Evolutionary conservation across 2,797 vertebrate species (phyloP), one percentile per base, ranked within the genome.

Genomic region (Ateles fusciceps): DNA sequence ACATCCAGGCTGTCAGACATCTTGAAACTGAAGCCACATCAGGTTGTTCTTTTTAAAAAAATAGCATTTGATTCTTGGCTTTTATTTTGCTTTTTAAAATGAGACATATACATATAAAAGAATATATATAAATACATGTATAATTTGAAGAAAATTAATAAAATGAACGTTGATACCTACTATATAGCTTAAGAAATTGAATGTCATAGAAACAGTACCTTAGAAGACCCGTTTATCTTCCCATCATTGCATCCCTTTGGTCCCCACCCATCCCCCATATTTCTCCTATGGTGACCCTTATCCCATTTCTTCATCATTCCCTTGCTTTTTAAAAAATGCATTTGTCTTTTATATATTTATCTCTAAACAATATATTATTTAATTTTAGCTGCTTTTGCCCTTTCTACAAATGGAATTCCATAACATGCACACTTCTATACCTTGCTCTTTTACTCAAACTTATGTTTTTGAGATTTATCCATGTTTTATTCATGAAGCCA

Each of bases 401-500:
- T 94, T 81, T 89, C 5, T 88, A 28, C 42, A 61, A 86, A 52
- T 88, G 22, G 52, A 93, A 52, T 78, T 71, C 36, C n/a, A 14
- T 46, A 55, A n/a, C 71, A 52, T 59, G 19, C n/a, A 39, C 11
- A 89, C 24, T 91, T 94, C n/a, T 46, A 26, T 44, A 48, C 50
- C 42, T 79, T 71, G 46, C 39, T 86, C 15, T 86, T 95, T 96
- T 71, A 79, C 15, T 88, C n/a, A 92, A 84, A 55, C 46, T 85
- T 90, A 28, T 84, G 55, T 61, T 89, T 96, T 75, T 86, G 46
- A 95, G 71, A 76, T 59, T 68, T 74, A 94, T 72, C 42, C 26
- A 11, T 81, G 59, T 83, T 83, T 74, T 93, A 93, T 86, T 97
- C 78, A 61, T 80, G 87, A 93, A 86, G 59, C n/a, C 71, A 0